phyloP scores from a whole-genome alignment of 2,113 vertebrate species.

The Rallus limicola region DNA sequence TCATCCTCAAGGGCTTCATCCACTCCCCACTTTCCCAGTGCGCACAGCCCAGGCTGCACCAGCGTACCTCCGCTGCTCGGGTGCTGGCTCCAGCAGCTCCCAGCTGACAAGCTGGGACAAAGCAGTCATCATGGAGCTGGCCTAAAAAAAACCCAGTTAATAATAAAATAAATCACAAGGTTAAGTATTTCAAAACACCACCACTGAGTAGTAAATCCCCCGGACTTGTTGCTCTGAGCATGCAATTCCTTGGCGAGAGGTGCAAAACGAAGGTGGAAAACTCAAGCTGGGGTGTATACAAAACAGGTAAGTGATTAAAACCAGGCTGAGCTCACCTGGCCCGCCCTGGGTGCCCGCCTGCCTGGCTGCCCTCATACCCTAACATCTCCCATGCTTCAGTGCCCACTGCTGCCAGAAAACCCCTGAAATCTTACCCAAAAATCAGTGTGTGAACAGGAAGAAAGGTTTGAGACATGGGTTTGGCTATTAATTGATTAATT shows the following conservation, averaged over 20 bases:
- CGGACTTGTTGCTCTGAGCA: not conserved
- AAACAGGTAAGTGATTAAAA: not conserved
- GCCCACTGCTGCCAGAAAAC: not conserved
- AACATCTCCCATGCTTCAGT: not conserved
- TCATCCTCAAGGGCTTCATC: not conserved
- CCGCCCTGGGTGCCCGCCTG: not conserved
- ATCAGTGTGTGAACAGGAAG: not conserved
- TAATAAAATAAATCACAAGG: not conserved
- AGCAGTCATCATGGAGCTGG: not conserved
- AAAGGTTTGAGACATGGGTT: not conserved
- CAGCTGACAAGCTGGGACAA: not conserved
- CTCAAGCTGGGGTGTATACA: not conserved
- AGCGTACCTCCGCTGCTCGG: not conserved
- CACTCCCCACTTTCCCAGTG: rapidly evolving
- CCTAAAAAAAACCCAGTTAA: not conserved
- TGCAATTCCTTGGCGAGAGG: not conserved
- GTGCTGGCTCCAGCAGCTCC: not conserved
- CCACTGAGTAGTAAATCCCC: not conserved
- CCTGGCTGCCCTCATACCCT: not conserved
- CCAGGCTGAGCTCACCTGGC: not conserved
- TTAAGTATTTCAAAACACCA: not conserved
- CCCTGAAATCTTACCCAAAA: too few relatives aligned
- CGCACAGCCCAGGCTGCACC: not conserved
- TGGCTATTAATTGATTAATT: not conserved
- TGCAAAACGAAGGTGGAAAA: not conserved